These are phyloP conservation scores for Pipistrellus nathusii DNA, from an alignment of 2,797 vertebrate genomes.

Conservation along the genomic window DNA sequence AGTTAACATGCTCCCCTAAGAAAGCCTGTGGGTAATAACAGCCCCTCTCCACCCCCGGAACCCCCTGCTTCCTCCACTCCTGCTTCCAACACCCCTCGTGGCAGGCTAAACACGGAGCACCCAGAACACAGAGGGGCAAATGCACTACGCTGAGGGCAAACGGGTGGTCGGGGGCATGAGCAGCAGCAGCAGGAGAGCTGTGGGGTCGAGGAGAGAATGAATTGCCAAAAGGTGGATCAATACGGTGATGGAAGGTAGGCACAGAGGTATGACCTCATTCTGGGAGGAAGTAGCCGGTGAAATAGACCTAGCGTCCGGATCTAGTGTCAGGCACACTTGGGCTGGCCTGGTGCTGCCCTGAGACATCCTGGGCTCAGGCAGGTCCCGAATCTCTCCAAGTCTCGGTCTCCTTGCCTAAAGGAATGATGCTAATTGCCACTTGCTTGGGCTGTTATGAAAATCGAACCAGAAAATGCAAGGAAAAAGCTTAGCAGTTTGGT, in stretches of 20 bases:
- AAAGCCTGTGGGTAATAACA: constrained; percentile 72
- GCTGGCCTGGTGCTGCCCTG: background rate
- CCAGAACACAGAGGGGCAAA: background rate
- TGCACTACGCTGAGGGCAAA: background rate
- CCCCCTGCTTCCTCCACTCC: constrained; percentile 56
- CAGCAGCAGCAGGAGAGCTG: rapidly evolving
- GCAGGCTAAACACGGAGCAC: background rate
- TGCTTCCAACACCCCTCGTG: constrained; percentile 1
- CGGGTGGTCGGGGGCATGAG: rapidly evolving
- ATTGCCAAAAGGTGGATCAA: background rate
- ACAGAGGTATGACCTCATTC: background rate
- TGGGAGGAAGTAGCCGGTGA: rapidly evolving
- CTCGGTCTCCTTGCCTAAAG: background rate
- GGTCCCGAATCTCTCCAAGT: background rate
- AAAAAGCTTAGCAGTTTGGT: background rate
- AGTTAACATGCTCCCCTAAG: constrained; percentile 64
- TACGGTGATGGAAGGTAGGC: background rate
- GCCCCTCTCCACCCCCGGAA: background rate
- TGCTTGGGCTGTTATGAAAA: background rate
- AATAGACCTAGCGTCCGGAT: background rate
- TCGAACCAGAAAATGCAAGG: background rate
- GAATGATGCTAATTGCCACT: background rate
- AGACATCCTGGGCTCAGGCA: background rate
- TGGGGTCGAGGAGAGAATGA: rapidly evolving
- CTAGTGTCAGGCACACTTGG: background rate